Conservation (phyloP, 2,113 vertebrate genomes). For the Syngnathus scovelli region DNA sequence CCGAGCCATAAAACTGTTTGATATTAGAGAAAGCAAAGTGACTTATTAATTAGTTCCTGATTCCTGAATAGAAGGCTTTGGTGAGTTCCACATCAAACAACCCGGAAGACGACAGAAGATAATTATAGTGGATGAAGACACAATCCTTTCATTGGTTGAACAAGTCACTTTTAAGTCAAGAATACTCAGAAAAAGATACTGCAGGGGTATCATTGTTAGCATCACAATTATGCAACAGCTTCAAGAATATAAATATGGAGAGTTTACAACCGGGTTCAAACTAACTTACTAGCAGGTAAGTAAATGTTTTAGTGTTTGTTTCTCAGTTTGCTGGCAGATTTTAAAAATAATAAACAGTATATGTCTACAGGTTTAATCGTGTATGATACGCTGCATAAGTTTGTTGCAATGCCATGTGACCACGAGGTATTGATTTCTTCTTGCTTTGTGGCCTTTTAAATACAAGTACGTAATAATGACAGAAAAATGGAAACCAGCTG, state of each 20-base stretch:
- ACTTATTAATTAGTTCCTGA: constrained; percentile 39
- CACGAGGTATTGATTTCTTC: constrained; percentile 49
- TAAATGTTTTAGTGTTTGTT: neutral
- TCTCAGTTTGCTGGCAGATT: neutral
- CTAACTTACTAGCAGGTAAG: neutral
- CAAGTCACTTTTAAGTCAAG: neutral
- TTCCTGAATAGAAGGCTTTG: neutral
- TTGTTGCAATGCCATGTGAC: constrained; percentile 21
- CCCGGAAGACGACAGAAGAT: neutral
- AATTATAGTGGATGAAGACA: neutral
- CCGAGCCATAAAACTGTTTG: constrained; percentile 10
- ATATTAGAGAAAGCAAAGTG: constrained; percentile 4
- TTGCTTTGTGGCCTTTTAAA: constrained; percentile 34
- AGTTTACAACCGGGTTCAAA: neutral
- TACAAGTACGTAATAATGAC: constrained; percentile 40
- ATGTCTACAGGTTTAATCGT: neutral
- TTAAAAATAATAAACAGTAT: neutral
- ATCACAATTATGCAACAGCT: neutral
- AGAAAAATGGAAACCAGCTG: constrained; percentile 64
- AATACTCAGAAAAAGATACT: no score
- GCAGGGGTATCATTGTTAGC: no score
- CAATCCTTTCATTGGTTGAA: no score
- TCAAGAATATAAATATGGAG: neutral
- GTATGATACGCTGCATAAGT: neutral
- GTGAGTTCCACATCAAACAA: neutral